Base-by-base conservation (phyloP, 1,140 invertebrate genomes). In the Leptoteleia sp. region DNA sequence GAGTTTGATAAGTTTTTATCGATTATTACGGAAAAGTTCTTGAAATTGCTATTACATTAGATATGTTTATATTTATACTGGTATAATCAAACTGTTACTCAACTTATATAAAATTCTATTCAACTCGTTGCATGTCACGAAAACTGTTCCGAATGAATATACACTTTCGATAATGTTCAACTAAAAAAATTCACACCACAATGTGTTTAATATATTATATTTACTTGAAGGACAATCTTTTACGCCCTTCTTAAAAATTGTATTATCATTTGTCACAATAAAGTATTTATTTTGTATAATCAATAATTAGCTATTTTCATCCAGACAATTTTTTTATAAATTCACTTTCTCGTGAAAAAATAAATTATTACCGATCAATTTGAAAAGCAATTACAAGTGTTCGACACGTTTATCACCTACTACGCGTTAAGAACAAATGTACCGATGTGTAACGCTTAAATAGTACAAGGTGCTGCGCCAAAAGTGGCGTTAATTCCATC, bases 401-500 rank as follows among this genome's bases (percentile, higher is more conserved):
- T 2, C 38, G 37, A 1, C 3, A 12, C 13, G 25, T 13, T 27
- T 25, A 59, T 33, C 22, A 59, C 9, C 16, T 43, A 4, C 6
- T 16, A 27, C 9, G 13, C 17, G 47, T 42, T 38, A 54, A 33
- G 8, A 55, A 55, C 57, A 62, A 54, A 15, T 59, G 19, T 19
- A 15, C 11, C 27, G 4, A 15, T 35, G 31, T 33, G 42, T 64
- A 64, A 55, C n/a, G 11, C 15, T 35, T 4, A 25, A 54, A 45
- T 42, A 48, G 29, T 19, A 54, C 57, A 64, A 70, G 50, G 33
- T 57, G 59, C 67, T 75, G 31, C 29, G 38, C 33, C 33, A 42
- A 38, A 76, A 68, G 33, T 13, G 22, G 52, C 31, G 47, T 45
- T 80, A 68, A 80, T 76, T 72, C 48, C 38, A 33, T 54, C 48